phyloP scores from a whole-genome alignment of 2,888 invertebrate species.

The Erpobdella octoculata region DNA sequence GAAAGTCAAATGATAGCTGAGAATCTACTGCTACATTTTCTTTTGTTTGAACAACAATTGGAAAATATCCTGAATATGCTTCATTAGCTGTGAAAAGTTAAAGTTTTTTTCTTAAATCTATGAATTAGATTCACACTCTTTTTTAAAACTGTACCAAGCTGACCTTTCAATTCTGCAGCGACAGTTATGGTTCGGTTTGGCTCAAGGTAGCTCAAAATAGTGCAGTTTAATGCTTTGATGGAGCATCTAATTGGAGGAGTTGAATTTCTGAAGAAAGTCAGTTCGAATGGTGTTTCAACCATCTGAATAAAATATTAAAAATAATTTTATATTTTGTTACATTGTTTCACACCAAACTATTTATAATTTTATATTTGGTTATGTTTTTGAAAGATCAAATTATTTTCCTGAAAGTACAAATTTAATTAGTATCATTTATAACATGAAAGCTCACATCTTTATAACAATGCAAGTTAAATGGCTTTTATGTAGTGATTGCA shows the following conservation, averaged over 20 bases:
- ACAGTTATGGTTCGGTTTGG: not conserved
- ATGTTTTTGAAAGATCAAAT: no score
- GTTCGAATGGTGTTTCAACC: not conserved
- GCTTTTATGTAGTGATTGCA: no score
- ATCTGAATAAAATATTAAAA: no score
- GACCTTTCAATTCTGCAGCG: constrained; percentile 5
- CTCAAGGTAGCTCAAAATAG: not conserved
- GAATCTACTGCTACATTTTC: constrained; percentile 1
- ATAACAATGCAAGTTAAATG: no score
- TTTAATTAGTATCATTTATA: no score
- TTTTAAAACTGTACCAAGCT: not conserved
- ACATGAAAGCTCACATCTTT: no score
- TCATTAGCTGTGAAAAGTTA: not conserved
- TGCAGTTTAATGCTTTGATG: not conserved
- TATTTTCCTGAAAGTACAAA: no score
- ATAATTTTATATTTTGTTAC: no score
- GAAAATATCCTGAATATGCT: not conserved
- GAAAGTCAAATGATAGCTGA: constrained; percentile 4
- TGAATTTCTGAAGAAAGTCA: not conserved
- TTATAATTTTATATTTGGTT: no score
- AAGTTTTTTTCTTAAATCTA: no score
- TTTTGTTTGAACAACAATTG: constrained; percentile 4
- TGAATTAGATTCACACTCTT: no score
- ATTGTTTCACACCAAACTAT: not conserved
- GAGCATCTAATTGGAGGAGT: not conserved